These are phyloP conservation scores for Hermetia illucens DNA, from an alignment of 1,140 invertebrate species.

Conservation along the genomic window DNA sequence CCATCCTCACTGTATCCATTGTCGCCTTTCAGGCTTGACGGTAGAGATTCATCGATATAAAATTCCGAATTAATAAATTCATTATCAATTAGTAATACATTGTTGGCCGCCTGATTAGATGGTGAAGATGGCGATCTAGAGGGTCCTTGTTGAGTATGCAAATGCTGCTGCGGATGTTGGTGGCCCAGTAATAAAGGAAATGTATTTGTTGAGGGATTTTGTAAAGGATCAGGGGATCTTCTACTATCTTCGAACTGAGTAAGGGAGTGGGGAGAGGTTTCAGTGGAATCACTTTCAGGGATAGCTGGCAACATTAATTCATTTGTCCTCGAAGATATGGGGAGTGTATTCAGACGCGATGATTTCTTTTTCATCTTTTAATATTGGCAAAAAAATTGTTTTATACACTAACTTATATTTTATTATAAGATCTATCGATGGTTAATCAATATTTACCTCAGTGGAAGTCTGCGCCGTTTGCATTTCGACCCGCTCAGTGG, in stretches of 20 bases:
- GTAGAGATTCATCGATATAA: slow-evolving; percentile 74
- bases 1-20: slow-evolving; percentile 30
- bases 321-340: not conserved
- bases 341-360: not conserved
- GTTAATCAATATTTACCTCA: slow-evolving; percentile 20
- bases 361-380: not conserved
- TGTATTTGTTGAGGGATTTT: not conserved
- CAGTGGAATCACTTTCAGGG: no score
- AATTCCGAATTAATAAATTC: slow-evolving; percentile 42
- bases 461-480: slow-evolving; percentile 18
- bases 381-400: no score
- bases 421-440: no score
- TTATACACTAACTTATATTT: no score
- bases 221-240: no score
- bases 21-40: slow-evolving; percentile 47
- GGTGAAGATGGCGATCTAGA: not conserved
- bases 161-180: not conserved
- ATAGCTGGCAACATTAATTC: no score
- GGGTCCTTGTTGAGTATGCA: not conserved
- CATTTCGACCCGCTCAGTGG: slow-evolving; percentile 15
- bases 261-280: no score
- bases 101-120: not conserved
- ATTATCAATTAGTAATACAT: not conserved
- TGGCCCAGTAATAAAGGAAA: slow-evolving; percentile 1
- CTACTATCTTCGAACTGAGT: no score